Evolutionary conservation across 2,888 invertebrate species (phyloP).

Genomic region (Metellina segmentata): DNA sequence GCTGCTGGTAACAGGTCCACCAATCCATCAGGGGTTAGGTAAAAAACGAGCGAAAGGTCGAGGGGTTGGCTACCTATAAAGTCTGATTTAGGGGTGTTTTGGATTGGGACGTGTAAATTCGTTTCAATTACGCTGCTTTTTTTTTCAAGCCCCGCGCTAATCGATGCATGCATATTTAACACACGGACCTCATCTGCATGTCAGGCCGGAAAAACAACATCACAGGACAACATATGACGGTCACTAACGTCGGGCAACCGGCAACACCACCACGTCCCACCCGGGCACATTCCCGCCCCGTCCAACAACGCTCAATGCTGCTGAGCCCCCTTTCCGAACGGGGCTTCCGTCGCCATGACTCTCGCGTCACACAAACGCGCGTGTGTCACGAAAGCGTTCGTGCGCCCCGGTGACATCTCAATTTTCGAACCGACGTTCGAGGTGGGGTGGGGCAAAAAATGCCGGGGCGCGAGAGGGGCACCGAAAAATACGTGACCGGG

Average conservation of each 20-base stretch:
- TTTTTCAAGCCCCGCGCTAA: too few relatives aligned
- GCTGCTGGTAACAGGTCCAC: too few relatives aligned
- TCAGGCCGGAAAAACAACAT: not conserved
- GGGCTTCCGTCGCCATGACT: conserved; percentile 22
- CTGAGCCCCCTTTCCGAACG: not conserved
- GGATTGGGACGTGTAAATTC: too few relatives aligned
- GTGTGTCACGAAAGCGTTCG: conserved; percentile 62
- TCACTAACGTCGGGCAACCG: conserved; percentile 3
- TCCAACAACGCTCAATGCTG: not conserved
- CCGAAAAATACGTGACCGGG: conserved; percentile 50
- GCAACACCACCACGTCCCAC: not conserved
- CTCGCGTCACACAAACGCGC: conserved; percentile 21
- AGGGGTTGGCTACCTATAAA: too few relatives aligned
- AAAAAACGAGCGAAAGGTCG: too few relatives aligned
- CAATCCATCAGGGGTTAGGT: too few relatives aligned
- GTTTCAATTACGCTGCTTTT: too few relatives aligned
- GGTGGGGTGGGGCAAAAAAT: not conserved
- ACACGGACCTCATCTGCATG: conserved; percentile 16
- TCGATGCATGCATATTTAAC: conserved; percentile 1
- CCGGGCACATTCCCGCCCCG: not conserved
- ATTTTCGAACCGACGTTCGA: conserved; percentile 44
- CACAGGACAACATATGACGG: not conserved
- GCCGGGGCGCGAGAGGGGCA: conserved; percentile 8
- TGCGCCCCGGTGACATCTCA: conserved; percentile 65
- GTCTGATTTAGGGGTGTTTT: too few relatives aligned